Base-by-base conservation (phyloP, 2,113 vertebrate genomes). In the Prochilodus magdalenae region DNA sequence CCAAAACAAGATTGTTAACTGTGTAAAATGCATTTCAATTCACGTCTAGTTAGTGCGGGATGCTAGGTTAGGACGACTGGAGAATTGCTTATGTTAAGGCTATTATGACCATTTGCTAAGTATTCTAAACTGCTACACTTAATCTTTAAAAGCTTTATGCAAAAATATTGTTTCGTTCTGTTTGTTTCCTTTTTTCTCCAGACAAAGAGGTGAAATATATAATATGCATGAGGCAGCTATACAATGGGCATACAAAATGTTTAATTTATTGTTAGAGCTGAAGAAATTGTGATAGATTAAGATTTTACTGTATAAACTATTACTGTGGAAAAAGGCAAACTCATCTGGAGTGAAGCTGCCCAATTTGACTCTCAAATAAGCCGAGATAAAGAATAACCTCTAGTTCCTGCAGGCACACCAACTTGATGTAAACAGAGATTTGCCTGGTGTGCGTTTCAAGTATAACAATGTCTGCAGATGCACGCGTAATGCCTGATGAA, bases 351-450 rank as follows among this genome's bases (percentile, higher is more conserved):
- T 29, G 18, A 51, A 77, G 29, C 6, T 44, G 40, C 60, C 51
- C 12, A 77, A 71, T 86, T 86, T 86, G 77, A 86, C 81, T 76
- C 73, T 77, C 57, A 47, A 36, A 53, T 30, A 73, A 79, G 73
- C 8, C 47, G 24, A 80, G 65, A 86, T 73, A 40, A 83, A 83
- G 70, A 70, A 86, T 18, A 55, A 73, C 33, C 30, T 80, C 18
- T 62, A 27, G 65, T n/a, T 30, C 5, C 20, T 77, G 59, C 59
- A 67, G 76, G 59, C 53, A 20, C 49, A 75, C 44, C 69, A 72
- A 51, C 24, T 73, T 24, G 53, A 78, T 63, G 71, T 71, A 76
- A 78, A 76, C 44, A 75, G 36, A 79, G 44, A 72, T 63, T 27
- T 72, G 20, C 24, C 57, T 74, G 26, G 51, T 60, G 51, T 33